phyloP scores from a whole-genome alignment of 2,888 invertebrate genomes.

The Acronicta leporina region DNA sequence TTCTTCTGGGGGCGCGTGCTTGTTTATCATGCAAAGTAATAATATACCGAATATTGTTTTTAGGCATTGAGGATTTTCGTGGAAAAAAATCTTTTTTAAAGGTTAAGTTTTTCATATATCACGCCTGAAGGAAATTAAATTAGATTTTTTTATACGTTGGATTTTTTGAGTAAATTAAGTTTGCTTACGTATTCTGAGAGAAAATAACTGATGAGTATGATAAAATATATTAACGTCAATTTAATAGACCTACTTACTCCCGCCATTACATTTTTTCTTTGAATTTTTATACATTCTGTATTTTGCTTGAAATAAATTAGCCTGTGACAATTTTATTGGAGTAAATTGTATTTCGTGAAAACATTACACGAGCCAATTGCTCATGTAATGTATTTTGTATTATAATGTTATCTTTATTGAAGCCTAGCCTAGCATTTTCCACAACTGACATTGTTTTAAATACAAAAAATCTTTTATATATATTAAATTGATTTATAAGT shows the following conservation, averaged over 20 bases:
- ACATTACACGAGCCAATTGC: neutral
- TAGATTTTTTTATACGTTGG: conserved; percentile 5
- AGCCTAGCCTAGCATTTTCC: no score
- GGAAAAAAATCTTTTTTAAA: conserved; percentile 5
- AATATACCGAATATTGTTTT: conserved; percentile 29
- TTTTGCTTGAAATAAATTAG: neutral
- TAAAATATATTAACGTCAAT: conserved; percentile 3
- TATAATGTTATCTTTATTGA: neutral
- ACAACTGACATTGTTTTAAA: no score
- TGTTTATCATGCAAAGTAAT: conserved; percentile 34
- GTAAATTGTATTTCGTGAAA: neutral
- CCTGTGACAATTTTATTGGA: neutral
- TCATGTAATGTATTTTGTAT: neutral
- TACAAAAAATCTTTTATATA: no score
- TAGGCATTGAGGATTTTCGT: neutral
- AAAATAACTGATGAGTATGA: no score
- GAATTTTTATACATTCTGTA: no score
- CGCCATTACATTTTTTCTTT: no score
- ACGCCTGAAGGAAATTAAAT: conserved; percentile 11
- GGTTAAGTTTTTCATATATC: conserved; percentile 12
- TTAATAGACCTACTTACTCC: neutral
- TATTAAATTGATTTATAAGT: no score
- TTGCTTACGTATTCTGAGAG: neutral
- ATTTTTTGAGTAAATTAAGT: conserved; percentile 4
- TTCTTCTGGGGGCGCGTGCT: conserved; percentile 33